Evolutionary conservation across 2,888 invertebrate genomes (phyloP), one percentile per base, ranked within the genome.

Genomic region (Lasius platythorax): DNA sequence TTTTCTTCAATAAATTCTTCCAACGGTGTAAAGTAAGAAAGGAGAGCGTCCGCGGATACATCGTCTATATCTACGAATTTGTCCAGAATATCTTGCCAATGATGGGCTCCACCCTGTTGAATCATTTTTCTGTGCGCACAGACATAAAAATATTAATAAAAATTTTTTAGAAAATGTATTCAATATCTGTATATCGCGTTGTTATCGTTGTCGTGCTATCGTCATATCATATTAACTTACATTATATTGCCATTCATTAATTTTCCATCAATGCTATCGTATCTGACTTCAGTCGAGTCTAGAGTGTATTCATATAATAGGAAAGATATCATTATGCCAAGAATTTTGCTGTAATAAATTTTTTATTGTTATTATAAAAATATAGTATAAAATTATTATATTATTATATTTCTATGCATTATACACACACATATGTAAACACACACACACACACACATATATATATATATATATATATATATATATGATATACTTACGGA

Each of bases 241-340:
- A 92, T 86, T 18, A 94, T 86, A n/a, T 91, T 74, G 15, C 82
- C 82, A 53, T 91, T 92, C 3, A 85, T 82, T 11, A 87, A 68
- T 74, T 87, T 87, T 56, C 81, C 84, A 30, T 85, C 63, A 28
- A 93, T 88, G 5, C 82, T 73, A 3, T 91, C 89, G 66, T 92
- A 91, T 87, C 92, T 91, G 18, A 93, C 86, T 85, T 93, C 94
- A 3, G 92, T 93, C 0, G 92, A 91, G 3, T 90, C 91, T 91
- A 93, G 89, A 0, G 93, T 50, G 33, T 92, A 90, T 15, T 94
- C 89, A 66, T 94, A 94, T 2, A 94, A 86, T 89, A 94, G 94
- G 78, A 94, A 94, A 30, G 91, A 93, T 5, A 94, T 85, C 30
- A 94, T 81, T 11, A 89, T 92, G 4, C 94, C 94, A 46, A 92